Base-by-base conservation (phyloP, 2,888 invertebrate species). In the Elgonia sp. region DNA sequence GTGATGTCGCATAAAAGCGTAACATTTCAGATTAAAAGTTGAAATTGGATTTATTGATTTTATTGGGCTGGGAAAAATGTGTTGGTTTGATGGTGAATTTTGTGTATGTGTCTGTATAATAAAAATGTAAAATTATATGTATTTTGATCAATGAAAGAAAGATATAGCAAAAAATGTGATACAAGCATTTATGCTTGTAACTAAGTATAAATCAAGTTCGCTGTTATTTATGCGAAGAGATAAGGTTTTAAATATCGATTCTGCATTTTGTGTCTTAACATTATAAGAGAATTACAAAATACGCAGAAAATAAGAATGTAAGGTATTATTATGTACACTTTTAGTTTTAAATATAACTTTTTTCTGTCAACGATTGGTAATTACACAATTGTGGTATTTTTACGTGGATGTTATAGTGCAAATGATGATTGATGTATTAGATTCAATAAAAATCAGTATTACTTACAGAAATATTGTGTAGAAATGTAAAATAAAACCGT, bases 211-310 rank as follows among this genome's bases (percentile, higher is more conserved):
- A 85, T 85, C 85, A 85, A 85, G 85, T 80, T 75, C 65, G 63
- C 53, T 9, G 81, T 86, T 86, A 81, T 81, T 86, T 86, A 86
- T 86, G 81, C 55, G 70, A 37, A 21, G 63, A 86, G 86, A 86
- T 86, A 86, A 86, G 81, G 53, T 69, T 80, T 85, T 80, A 80
- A 80, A 85, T 85, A 85, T 85, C 72, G 80, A 85, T 80, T 80
- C 37, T 62, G 62, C 75, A 69, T 75, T 85, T 77, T 69, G 53
- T 80, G 75, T 80, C 80, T 85, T 75, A n/a, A 37, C 85, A 80
- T 75, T 75, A 67, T 80, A 65, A 67, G 79, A 75, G 80, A 60
- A 85, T 85, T 85, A 80, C 85, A 80, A 85, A 85, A 85, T 29
- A 8, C 50, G 39, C 57, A 55, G 40, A 29, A 62, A 57, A 62